Percentiles rank a stretch among this genome's conserved stretches.
phyloP scores from a whole-genome alignment of 2,113 vertebrate species.

The Forbesichthys agassizii region DNA sequence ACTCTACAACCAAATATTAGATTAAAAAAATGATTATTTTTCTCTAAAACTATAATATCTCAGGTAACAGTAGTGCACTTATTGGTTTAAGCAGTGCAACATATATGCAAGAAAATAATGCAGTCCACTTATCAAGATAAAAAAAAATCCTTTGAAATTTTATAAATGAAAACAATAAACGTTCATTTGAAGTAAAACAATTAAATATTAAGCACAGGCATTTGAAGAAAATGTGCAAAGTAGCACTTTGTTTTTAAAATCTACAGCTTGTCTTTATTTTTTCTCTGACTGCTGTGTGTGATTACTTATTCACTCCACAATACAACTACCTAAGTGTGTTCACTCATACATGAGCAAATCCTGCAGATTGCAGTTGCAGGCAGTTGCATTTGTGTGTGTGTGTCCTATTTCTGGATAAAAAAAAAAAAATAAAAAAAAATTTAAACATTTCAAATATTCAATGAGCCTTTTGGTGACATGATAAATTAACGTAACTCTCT shows the following conservation, averaged over 20 bases:
- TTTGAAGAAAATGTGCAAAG: constrained; percentile 81
- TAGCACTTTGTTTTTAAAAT: constrained; percentile 70
- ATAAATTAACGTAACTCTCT: constrained; percentile 65
- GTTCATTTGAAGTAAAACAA: constrained; percentile 72
- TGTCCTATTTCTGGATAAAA: constrained; percentile 61
- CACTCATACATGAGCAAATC: constrained; percentile 65
- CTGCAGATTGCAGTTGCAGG: constrained; percentile 73
- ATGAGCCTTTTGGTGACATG: constrained; percentile 63
- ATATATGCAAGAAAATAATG: constrained; percentile 83
- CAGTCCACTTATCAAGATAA: constrained; percentile 81
- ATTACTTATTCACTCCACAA: constrained; percentile 62
- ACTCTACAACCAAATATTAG: constrained; percentile 77
- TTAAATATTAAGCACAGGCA: constrained; percentile 80
- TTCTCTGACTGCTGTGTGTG: constrained; percentile 58
- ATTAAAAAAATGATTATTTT: constrained; percentile 65
- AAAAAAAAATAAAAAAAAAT: constrained; percentile 45
- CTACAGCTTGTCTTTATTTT: constrained; percentile 42
- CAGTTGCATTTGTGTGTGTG: constrained; percentile 62
- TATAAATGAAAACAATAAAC: constrained; percentile 72
- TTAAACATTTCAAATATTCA: constrained; percentile 64
- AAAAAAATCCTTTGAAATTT: constrained; percentile 69
- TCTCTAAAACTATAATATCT: constrained; percentile 82
- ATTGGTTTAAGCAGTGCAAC: constrained; percentile 85
- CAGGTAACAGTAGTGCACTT: constrained; percentile 87
- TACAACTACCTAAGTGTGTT: constrained; percentile 62